Conservation (phyloP, 2,888 invertebrate species). For the Stenichneumon culpator region DNA sequence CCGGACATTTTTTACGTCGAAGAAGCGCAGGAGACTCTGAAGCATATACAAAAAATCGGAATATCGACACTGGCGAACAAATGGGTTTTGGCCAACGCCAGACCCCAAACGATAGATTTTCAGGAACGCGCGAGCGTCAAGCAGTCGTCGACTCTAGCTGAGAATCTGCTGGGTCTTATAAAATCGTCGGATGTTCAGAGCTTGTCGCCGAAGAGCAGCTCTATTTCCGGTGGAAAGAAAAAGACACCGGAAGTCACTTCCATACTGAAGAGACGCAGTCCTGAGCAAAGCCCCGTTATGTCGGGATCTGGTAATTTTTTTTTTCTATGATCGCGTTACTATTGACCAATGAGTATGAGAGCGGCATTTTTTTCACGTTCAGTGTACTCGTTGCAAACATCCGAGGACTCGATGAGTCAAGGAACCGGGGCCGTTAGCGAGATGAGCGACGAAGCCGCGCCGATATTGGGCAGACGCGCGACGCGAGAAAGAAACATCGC, state of each 20-base stretch:
- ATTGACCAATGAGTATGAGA: neutral
- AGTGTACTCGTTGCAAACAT: conserved; percentile 84
- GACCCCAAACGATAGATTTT: conserved; percentile 86
- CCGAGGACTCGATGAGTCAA: conserved; percentile 90
- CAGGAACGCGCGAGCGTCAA: conserved; percentile 81
- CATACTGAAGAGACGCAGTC: conserved; percentile 87
- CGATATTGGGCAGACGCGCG: conserved; percentile 89
- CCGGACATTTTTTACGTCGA: conserved; percentile 95
- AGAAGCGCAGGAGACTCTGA: conserved; percentile 95
- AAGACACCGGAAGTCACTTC: conserved; percentile 84
- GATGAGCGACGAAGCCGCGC: conserved; percentile 88
- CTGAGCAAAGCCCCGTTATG: conserved; percentile 86
- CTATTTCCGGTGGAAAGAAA: conserved; percentile 66
- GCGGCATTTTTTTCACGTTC: conserved; percentile 32
- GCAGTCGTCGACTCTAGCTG: conserved; percentile 82
- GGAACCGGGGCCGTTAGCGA: conserved; percentile 87
- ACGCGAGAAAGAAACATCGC: conserved; percentile 87
- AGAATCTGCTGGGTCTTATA: conserved; percentile 82
- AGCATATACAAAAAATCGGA: conserved; percentile 91
- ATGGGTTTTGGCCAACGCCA: conserved; percentile 89
- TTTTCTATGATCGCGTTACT: neutral
- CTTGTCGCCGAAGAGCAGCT: conserved; percentile 77
- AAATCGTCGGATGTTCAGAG: conserved; percentile 82
- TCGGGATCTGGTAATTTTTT: conserved; percentile 77
- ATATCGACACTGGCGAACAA: conserved; percentile 90